Conservation (phyloP, 2,113 vertebrate species). For the Ptychochromis oligacanthus region DNA sequence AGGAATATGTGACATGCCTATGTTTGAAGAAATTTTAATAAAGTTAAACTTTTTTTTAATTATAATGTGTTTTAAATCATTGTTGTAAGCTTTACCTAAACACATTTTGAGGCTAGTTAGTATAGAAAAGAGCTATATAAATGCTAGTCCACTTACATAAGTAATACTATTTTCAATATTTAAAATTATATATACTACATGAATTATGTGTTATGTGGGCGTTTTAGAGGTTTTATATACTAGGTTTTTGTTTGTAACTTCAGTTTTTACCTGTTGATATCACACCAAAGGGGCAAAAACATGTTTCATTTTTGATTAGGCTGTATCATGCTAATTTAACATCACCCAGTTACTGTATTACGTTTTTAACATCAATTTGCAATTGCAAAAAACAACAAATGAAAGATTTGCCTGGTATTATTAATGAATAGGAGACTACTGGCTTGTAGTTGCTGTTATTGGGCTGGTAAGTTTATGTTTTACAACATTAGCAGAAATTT, state of each 20-base stretch:
- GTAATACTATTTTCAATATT: background rate
- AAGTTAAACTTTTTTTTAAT: slow-evolving; percentile 65
- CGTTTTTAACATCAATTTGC: no score
- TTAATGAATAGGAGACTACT: no score
- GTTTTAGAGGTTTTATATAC: background rate
- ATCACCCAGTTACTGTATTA: background rate
- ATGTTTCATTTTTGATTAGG: background rate
- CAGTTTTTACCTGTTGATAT: background rate
- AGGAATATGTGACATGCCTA: slow-evolving; percentile 71
- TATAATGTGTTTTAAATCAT: slow-evolving; percentile 25
- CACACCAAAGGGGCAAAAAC: background rate
- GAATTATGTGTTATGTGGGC: background rate
- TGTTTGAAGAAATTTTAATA: slow-evolving; percentile 78
- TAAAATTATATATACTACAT: background rate
- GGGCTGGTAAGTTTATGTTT: no score
- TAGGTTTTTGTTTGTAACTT: background rate
- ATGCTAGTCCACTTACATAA: background rate
- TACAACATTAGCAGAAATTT: no score
- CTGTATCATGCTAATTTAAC: background rate
- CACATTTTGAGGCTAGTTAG: background rate
- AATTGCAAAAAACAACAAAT: no score
- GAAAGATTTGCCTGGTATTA: no score
- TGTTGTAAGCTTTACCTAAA: background rate
- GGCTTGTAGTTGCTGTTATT: no score
- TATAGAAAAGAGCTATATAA: background rate